A percentile compares a stretch with the other conserved stretches of the same genome.
Conservation (phyloP, 2,113 vertebrate species). For the Indicator indicator region DNA sequence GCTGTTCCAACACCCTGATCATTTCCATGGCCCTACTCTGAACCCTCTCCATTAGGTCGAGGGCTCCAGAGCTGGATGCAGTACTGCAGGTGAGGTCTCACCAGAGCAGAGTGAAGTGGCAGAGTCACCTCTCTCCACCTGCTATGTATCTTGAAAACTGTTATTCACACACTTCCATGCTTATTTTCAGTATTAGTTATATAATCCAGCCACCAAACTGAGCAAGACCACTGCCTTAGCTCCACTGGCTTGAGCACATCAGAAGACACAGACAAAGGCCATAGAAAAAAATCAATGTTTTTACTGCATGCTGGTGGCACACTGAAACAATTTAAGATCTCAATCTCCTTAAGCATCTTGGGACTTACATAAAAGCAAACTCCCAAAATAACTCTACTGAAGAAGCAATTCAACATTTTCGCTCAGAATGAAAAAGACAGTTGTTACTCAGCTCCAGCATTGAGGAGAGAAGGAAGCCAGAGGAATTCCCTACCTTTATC, state of each 20-base stretch:
- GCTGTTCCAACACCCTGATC: too few species aligned
- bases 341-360: neutral
- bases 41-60: too few species aligned
- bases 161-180: neutral
- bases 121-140: neutral
- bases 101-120: too few species aligned
- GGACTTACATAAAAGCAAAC: neutral
- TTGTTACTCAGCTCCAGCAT: neutral
- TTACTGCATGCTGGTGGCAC: neutral
- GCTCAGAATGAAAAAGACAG: neutral
- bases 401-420: neutral
- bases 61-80: too few species aligned
- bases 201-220: neutral
- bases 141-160: neutral
- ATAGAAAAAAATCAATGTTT: neutral
- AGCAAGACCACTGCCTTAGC: neutral
- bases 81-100: too few species aligned
- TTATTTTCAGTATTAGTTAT: neutral
- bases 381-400: neutral
- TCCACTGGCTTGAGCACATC: neutral
- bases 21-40: too few species aligned
- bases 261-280: neutral
- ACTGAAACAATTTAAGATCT: neutral
- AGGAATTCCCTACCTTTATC: conserved; percentile 84
- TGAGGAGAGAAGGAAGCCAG: neutral